Conservation (phyloP, 2,888 invertebrate genomes). For the Parascotia fuliginaria region DNA sequence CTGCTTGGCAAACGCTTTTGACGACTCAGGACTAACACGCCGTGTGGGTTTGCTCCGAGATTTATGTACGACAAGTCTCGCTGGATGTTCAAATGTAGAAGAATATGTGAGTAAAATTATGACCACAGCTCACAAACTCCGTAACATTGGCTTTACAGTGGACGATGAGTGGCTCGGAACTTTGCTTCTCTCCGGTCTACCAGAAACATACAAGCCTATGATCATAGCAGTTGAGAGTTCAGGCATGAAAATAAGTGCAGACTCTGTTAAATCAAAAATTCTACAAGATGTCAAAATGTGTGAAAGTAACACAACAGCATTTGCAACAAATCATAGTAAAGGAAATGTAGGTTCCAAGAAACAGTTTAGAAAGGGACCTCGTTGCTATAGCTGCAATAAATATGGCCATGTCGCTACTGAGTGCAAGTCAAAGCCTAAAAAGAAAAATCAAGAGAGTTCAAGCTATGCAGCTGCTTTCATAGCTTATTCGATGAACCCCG, state of each 20-base stretch:
- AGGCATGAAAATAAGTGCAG: constrained; percentile 6
- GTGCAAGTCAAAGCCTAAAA: constrained; percentile 1
- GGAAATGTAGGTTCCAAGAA: too few species aligned
- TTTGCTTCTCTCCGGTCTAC: constrained; percentile 17
- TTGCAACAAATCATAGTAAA: too few species aligned
- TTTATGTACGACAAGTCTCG: too few species aligned
- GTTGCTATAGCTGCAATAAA: constrained; percentile 4
- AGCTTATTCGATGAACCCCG: not conserved
- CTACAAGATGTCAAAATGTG: constrained; percentile 1
- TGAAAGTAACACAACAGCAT: not conserved
- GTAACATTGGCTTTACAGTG: not conserved
- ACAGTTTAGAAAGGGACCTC: not conserved
- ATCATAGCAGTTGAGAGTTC: constrained; percentile 25
- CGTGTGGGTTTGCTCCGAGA: too few species aligned
- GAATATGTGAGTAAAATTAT: constrained; percentile 5
- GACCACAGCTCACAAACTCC: not conserved
- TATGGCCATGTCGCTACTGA: not conserved
- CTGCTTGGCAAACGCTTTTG: not conserved
- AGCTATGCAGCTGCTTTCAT: not conserved
- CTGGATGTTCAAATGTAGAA: too few species aligned
- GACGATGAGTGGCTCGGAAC: constrained; percentile 11
- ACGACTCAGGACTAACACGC: constrained; percentile 1
- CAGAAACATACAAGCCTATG: constrained; percentile 22
- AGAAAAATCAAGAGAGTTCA: not conserved
- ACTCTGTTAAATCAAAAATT: not conserved